Evolutionary conservation across 1,140 invertebrate genomes (phyloP), one percentile per base, ranked within the genome.

Genomic region (Drosophila burlai): DNA sequence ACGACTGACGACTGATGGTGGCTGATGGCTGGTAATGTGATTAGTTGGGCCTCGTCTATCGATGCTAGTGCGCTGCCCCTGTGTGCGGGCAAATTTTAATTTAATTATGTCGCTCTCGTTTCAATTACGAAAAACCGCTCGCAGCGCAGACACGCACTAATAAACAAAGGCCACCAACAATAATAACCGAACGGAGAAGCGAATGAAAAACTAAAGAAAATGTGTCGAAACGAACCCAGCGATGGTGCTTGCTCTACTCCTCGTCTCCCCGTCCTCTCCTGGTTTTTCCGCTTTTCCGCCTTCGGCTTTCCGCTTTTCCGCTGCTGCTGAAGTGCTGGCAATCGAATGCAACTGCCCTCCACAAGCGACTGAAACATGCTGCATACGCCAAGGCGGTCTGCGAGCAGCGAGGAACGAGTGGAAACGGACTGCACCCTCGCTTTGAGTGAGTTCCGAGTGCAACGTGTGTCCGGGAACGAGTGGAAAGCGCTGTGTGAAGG

Each of bases 61-160:
- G 73, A 81, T 81, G 76, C 64, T 71, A 55, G 50, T 78, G 64
- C 26, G 60, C 26, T 15, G 75, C 45, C 52, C 36, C 52, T 55
- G 52, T 55, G 34, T 71, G 64, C 73, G 77, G 76, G 84, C 67
- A 89, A 81, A 87, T 87, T 87, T 87, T 87, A 87, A 87, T 87
- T 87, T 89, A 87, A 87, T 87, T 89, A 87, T 87, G 84, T 89
- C 68, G 84, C 72, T 62, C 76, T 71, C 58, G 62, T 78, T 67
- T 73, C 69, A 82, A 82, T 68, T 81, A 85, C 82, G 74, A 89
- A 71, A 80, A 83, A 83, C 80, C 62, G 76, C 84, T 74, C 72
- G 79, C 79, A 82, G 83, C 65, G 42, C 80, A 89, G 84, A 72
- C 83, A 87, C 81, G 84, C 83, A 87, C 83, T 54, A 87, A 83